Percentiles rank a stretch among this genome's conserved stretches.
phyloP scores from a whole-genome alignment of 2,113 vertebrate species.

The Protobothrops mucrosquamatus region DNA sequence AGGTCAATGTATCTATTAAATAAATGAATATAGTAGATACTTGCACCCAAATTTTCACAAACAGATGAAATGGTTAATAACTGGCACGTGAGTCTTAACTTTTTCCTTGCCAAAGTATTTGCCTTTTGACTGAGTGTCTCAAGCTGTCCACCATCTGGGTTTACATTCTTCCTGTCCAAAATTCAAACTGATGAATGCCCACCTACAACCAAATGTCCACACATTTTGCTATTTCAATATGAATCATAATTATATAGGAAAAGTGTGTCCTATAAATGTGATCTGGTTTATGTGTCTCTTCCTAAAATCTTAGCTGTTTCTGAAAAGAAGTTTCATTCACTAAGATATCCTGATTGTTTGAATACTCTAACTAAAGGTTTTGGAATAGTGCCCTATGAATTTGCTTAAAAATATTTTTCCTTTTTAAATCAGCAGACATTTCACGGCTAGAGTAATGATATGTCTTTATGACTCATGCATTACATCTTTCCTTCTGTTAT shows the following conservation, averaged over 20 bases:
- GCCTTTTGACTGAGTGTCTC: slow-evolving; percentile 53
- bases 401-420: neutral
- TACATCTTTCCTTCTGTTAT: slow-evolving; percentile 61
- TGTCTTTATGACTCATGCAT: slow-evolving; percentile 64
- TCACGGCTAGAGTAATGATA: slow-evolving; percentile 11
- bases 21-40: neutral
- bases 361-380: neutral
- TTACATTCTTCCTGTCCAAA: slow-evolving; percentile 56
- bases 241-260: slow-evolving; percentile 49
- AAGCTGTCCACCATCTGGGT: slow-evolving; percentile 70
- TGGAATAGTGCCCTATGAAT: neutral
- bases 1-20: neutral
- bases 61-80: slow-evolving; percentile 43
- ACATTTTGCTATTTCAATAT: slow-evolving; percentile 49
- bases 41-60: slow-evolving; percentile 31
- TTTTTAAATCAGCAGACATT: neutral
- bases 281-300: slow-evolving; percentile 29
- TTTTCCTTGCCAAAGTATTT: slow-evolving; percentile 56
- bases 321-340: neutral
- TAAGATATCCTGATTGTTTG: neutral
- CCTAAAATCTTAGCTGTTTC: slow-evolving; percentile 26
- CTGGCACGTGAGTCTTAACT: slow-evolving; percentile 41
- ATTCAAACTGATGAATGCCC: slow-evolving; percentile 46
- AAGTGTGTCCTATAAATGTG: slow-evolving; percentile 37
- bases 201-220: slow-evolving; percentile 67